phyloP scores from a whole-genome alignment of 2,888 invertebrate genomes.

The Apantesis nais region DNA sequence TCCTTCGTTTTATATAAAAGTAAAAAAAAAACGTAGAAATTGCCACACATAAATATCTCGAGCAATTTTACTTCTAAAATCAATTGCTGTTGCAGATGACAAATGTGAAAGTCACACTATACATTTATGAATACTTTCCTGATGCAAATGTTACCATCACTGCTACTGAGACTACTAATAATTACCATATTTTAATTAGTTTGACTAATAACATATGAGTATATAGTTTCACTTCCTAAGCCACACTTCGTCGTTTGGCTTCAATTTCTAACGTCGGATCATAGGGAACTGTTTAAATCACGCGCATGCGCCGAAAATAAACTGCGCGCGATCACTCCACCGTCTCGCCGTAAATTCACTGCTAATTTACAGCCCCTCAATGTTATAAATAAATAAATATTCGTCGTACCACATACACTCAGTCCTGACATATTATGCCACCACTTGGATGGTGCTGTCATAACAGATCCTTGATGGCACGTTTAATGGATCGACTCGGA shows the following conservation, averaged over 20 bases:
- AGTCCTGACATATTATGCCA: constrained; percentile 78
- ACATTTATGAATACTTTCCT: constrained; percentile 23
- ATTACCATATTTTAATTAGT: constrained; percentile 61
- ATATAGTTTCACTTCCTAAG: constrained; percentile 55
- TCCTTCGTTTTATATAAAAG: constrained; percentile 38
- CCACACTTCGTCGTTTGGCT: constrained; percentile 63
- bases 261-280: constrained; percentile 54
- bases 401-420: constrained; percentile 69
- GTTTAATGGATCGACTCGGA: constrained; percentile 64
- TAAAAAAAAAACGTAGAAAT: constrained; percentile 36
- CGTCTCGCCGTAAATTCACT: constrained; percentile 79
- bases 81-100: constrained; percentile 43
- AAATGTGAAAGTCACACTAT: constrained; percentile 31
- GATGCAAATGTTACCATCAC: constrained; percentile 40
- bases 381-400: constrained; percentile 85
- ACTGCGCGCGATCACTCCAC: constrained; percentile 75
- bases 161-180: constrained; percentile 31
- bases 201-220: constrained; percentile 51
- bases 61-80: constrained; percentile 32
- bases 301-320: constrained; percentile 79
- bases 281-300: constrained; percentile 78
- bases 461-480: constrained; percentile 74
- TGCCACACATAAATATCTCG: constrained; percentile 34
- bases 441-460: constrained; percentile 76
- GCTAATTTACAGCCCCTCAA: constrained; percentile 84